phyloP scores from a whole-genome alignment of 2,113 vertebrate species.

The Forbesichthys papilliferus region DNA sequence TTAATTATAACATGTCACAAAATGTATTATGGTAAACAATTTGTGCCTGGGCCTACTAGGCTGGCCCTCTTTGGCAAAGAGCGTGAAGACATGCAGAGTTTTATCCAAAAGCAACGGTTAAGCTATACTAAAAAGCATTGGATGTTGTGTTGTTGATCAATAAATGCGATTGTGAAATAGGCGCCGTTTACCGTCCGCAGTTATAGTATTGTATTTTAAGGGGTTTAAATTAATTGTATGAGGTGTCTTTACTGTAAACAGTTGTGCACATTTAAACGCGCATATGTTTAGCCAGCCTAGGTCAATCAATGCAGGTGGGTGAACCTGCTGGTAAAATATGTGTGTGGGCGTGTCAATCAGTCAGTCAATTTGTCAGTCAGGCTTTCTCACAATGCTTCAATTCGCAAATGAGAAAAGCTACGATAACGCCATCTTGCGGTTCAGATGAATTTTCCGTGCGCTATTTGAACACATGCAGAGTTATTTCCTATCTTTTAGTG shows the following conservation, averaged over 20 bases:
- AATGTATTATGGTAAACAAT: too few relatives aligned
- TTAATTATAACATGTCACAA: too few relatives aligned
- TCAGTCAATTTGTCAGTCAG: too few relatives aligned
- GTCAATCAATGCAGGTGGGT: too few relatives aligned
- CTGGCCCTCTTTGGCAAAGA: constrained; percentile 21
- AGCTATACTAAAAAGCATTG: constrained; percentile 23
- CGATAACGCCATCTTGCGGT: constrained; percentile 33
- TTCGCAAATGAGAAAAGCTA: neutral
- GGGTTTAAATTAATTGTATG: neutral
- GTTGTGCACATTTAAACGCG: neutral
- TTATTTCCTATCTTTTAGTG: too few relatives aligned
- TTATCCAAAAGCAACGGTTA: constrained; percentile 25
- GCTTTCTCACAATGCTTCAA: too few relatives aligned
- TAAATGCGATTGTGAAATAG: constrained; percentile 20
- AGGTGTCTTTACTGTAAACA: constrained; percentile 1
- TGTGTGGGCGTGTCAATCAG: neutral
- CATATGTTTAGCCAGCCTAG: neutral
- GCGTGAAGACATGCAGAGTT: constrained; percentile 50
- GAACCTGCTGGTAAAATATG: neutral
- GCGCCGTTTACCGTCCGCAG: constrained; percentile 1
- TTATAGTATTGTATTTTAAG: neutral
- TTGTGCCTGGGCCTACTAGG: constrained; percentile 2
- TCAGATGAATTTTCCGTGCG: neutral
- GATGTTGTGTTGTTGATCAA: constrained; percentile 29
- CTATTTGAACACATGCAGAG: too few relatives aligned